Base-by-base conservation (phyloP, 2,888 invertebrate genomes). In the Ganaspis brasiliensis region DNA sequence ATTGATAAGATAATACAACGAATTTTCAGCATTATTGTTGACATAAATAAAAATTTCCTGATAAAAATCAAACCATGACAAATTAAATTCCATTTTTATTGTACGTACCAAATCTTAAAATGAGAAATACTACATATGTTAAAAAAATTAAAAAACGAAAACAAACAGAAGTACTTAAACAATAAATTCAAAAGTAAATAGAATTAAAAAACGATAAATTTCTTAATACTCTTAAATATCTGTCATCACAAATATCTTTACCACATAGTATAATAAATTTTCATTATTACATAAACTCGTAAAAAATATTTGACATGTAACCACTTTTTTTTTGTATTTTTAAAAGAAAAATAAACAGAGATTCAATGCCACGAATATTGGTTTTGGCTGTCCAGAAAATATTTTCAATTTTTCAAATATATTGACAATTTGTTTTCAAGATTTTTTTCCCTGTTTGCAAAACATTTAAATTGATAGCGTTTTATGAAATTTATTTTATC, bases 1-100 rank as follows among this genome's bases (percentile, higher is more conserved):
- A 40, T 55, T 72, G 19, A 73, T 71, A 26, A 74, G 76, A 16
- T 45, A 52, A 57, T 35, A 5, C 49, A 16, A 31, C n/a, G 9
- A 19, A 16, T 52, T 72, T 70, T 35, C n/a, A 45, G 35, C 55
- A n/a, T 26, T 59, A 40, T 40, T 63, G 12, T 63, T 40, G 21
- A 14, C 63, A 63, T 37, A 40, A 12, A 61, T 12, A 1, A 24
- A 40, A 21, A 63, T 63, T 63, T 63, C 21, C 12, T 19, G 21
- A 5, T 40, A 40, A 21, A 40, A 19, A 63, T 16, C 8, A 1
- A 52, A 52, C 9, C 16, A 52, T 16, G 19, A 49, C 49, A 49
- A 49, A n/a, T 49, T 0, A 49, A 2, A 40, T n/a, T n/a, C 16
- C 12, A n/a, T n/a, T 49, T 16, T n/a, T n/a, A 49, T 6, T 49